These are phyloP conservation scores for Cephus pygmeus DNA, from an alignment of 2,888 invertebrate genomes.

Conservation along the genomic window DNA sequence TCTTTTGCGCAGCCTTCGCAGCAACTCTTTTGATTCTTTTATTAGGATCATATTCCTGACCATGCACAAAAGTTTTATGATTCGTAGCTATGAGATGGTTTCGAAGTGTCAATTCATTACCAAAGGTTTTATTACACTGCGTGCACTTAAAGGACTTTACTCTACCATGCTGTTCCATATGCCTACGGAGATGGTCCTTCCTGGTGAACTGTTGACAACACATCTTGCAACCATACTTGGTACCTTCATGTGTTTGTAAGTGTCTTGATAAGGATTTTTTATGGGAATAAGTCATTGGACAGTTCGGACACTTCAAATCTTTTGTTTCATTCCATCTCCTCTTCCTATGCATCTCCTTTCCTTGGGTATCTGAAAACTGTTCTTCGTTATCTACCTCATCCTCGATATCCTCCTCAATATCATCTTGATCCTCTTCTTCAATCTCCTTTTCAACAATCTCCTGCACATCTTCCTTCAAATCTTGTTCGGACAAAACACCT, in stretches of 20 bases:
- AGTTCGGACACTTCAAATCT: constrained; percentile 44
- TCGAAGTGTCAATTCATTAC: constrained; percentile 58
- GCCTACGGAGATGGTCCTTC: constrained; percentile 50
- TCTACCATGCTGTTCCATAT: constrained; percentile 49
- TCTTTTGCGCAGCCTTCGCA: constrained; percentile 61
- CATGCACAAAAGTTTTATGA: constrained; percentile 57
- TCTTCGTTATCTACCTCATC: constrained; percentile 13
- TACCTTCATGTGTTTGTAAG: constrained; percentile 41
- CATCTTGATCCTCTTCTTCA: constrained; percentile 9
- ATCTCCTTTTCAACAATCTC: constrained; percentile 17
- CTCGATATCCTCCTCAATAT: constrained; percentile 7
- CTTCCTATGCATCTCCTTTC: constrained; percentile 3
- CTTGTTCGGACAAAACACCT: constrained; percentile 52
- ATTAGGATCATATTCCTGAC: constrained; percentile 61
- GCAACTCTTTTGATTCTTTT: constrained; percentile 61
- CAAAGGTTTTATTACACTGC: constrained; percentile 57
- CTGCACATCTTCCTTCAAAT: constrained; percentile 43
- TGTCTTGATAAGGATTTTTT: constrained; percentile 46
- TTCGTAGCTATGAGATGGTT: constrained; percentile 62
- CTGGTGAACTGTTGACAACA: constrained; percentile 50
- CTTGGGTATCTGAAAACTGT: constrained; percentile 3
- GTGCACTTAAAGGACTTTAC: constrained; percentile 54
- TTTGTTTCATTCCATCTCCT: constrained; percentile 20
- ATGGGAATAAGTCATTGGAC: constrained; percentile 39
- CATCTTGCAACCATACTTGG: constrained; percentile 48